Conservation (phyloP, 1,140 invertebrate species). For the Drosophila punjabiensis region DNA sequence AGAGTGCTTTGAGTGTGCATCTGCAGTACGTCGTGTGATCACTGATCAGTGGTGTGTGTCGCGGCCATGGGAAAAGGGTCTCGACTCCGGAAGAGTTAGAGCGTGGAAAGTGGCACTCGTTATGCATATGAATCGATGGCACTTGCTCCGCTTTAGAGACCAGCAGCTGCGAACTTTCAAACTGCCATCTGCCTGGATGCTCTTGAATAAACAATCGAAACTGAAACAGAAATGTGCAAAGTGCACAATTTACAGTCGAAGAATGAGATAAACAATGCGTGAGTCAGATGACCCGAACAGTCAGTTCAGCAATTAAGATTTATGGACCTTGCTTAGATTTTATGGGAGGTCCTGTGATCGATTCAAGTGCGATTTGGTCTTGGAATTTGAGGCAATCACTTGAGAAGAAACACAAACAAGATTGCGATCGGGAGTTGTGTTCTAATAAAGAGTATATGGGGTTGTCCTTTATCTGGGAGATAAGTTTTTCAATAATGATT, state of each 20-base stretch:
- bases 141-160: constrained; percentile 44
- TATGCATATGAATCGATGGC: constrained; percentile 47
- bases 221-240: constrained; percentile 45
- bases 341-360: constrained; percentile 48
- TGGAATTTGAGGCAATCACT: constrained; percentile 34
- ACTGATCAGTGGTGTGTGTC: constrained; percentile 75
- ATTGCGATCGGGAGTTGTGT: constrained; percentile 6
- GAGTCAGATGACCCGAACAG: constrained; percentile 16
- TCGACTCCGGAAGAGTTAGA: constrained; percentile 24
- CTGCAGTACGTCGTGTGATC: constrained; percentile 51
- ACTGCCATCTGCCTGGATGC: constrained; percentile 28
- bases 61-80: constrained; percentile 65
- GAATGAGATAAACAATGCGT: constrained; percentile 45
- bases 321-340: constrained; percentile 54
- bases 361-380: constrained; percentile 55
- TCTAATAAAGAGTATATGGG: background rate
- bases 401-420: constrained; percentile 10
- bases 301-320: constrained; percentile 68
- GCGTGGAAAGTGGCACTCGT: constrained; percentile 77
- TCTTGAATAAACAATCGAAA: constrained; percentile 64
- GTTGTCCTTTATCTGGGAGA: background rate
- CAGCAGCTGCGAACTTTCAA: constrained; percentile 66
- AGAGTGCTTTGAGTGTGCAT: constrained; percentile 23
- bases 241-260: constrained; percentile 2
- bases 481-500: background rate